A percentile compares a stretch with the other conserved stretches of the same genome.
Conservation (phyloP, 2,888 invertebrate species). For the Drosophila neotestacea region DNA sequence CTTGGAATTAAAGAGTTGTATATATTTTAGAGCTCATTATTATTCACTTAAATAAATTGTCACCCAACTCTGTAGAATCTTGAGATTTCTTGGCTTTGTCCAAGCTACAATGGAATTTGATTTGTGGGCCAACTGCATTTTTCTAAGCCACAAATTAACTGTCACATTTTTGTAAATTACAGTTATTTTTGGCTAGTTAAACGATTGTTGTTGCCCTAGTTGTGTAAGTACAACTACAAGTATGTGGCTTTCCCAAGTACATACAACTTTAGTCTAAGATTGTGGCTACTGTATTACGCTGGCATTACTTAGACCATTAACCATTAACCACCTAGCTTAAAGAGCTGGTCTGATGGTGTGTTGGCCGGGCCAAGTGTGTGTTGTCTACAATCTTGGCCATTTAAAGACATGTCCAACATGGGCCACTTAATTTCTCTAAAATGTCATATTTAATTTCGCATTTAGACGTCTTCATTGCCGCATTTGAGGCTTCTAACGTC, state of each 20-base stretch:
- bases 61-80: neutral
- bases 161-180: constrained; percentile 24
- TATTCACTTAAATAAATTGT: neutral
- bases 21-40: neutral
- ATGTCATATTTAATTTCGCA: constrained; percentile 77
- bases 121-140: constrained; percentile 6
- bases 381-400: constrained; percentile 51
- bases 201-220: constrained; percentile 6
- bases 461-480: constrained; percentile 77
- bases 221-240: constrained; percentile 25
- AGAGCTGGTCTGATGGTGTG: constrained; percentile 6
- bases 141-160: constrained; percentile 4
- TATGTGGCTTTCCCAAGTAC: constrained; percentile 36
- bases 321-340: constrained; percentile 43
- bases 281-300: constrained; percentile 42
- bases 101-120: neutral
- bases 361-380: constrained; percentile 10
- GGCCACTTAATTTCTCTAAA: constrained; percentile 69
- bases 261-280: neutral
- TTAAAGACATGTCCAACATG: constrained; percentile 61
- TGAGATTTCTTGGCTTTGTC: neutral
- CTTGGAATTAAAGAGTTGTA: too few species aligned
- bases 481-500: constrained; percentile 46
- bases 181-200: constrained; percentile 17
- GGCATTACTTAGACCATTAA: constrained; percentile 13